phyloP scores from a whole-genome alignment of 1,140 invertebrate species.

The Psix sp. region DNA sequence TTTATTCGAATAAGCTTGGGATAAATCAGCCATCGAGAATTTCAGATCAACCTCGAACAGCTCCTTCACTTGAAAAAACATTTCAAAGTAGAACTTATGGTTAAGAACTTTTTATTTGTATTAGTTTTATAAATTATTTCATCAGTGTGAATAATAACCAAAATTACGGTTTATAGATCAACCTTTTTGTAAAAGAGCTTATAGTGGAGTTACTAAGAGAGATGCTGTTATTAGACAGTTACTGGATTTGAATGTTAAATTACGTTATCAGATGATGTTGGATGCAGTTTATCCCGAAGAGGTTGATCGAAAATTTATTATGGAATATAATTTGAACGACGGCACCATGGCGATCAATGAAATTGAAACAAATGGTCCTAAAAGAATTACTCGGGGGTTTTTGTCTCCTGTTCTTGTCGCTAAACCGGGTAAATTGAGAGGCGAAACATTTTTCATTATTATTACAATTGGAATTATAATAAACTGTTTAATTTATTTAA shows the following conservation, averaged over 20 bases:
- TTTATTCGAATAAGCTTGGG: conserved; percentile 79
- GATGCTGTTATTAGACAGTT: conserved; percentile 82
- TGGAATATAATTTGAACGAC: conserved; percentile 82
- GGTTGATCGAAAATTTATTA: conserved; percentile 80
- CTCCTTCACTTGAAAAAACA: too few relatives aligned
- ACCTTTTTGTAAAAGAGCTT: conserved; percentile 77
- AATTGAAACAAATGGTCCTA: conserved; percentile 81
- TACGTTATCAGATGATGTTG: conserved; percentile 82
- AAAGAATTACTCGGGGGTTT: conserved; percentile 84
- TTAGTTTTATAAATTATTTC: neutral
- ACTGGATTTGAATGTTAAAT: conserved; percentile 80
- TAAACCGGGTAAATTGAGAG: conserved; percentile 81
- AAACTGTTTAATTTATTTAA: too few relatives aligned
- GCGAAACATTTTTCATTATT: too few relatives aligned
- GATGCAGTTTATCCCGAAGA: conserved; percentile 84
- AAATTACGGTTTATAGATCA: conserved; percentile 17
- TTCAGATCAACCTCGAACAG: neutral
- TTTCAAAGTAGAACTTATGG: conserved; percentile 14
- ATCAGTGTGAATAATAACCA: neutral
- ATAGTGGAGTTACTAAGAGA: conserved; percentile 83
- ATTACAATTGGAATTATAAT: too few relatives aligned
- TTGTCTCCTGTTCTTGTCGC: conserved; percentile 82
- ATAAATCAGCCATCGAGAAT: conserved; percentile 17
- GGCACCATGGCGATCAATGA: conserved; percentile 81
- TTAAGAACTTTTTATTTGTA: conserved; percentile 1